Percentiles rank a stretch among this genome's conserved stretches.
These are phyloP conservation scores for Lagodon rhomboides DNA, from an alignment of 2,797 vertebrate genomes.

Conservation along the genomic window DNA sequence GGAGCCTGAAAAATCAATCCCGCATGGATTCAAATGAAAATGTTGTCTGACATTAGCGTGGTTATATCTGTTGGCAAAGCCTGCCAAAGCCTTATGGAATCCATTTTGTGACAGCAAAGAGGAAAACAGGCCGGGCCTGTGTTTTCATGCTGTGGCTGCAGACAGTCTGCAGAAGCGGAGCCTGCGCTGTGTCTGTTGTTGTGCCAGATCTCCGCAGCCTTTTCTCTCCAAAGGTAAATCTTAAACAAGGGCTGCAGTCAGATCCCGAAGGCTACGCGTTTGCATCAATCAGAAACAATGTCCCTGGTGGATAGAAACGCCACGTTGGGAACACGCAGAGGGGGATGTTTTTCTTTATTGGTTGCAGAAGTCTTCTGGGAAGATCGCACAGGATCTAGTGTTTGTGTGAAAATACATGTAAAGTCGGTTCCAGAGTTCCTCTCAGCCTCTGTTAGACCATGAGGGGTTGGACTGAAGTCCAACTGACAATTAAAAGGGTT, in stretches of 20 bases:
- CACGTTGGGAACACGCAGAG: slow-evolving; percentile 38
- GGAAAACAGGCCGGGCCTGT: slow-evolving; percentile 55
- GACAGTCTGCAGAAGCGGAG: slow-evolving; percentile 45
- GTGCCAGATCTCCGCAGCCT: slow-evolving; percentile 66
- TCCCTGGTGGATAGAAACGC: slow-evolving; percentile 57
- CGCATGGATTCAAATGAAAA: slow-evolving; percentile 59
- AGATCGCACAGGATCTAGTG: slow-evolving; percentile 38
- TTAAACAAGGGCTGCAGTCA: slow-evolving; percentile 62
- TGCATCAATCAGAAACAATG: slow-evolving; percentile 62
- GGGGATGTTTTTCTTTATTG: slow-evolving; percentile 43
- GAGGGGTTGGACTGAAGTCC: neutral
- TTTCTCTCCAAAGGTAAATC: slow-evolving; percentile 58
- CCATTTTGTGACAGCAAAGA: slow-evolving; percentile 60
- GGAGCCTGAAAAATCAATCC: slow-evolving; percentile 61
- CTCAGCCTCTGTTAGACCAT: neutral
- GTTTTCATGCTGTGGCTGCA: slow-evolving; percentile 54
- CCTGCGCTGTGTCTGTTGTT: slow-evolving; percentile 54
- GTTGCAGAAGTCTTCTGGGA: slow-evolving; percentile 53
- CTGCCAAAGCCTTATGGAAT: slow-evolving; percentile 62
- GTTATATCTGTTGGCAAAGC: slow-evolving; percentile 55
- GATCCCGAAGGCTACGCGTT: slow-evolving; percentile 53
- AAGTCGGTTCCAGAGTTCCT: neutral
- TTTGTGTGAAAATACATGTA: slow-evolving; percentile 16
- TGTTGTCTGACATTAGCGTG: slow-evolving; percentile 52
- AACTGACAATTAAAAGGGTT: neutral